Base-by-base conservation (phyloP, 2,888 invertebrate species). In the Oligia latruncula region DNA sequence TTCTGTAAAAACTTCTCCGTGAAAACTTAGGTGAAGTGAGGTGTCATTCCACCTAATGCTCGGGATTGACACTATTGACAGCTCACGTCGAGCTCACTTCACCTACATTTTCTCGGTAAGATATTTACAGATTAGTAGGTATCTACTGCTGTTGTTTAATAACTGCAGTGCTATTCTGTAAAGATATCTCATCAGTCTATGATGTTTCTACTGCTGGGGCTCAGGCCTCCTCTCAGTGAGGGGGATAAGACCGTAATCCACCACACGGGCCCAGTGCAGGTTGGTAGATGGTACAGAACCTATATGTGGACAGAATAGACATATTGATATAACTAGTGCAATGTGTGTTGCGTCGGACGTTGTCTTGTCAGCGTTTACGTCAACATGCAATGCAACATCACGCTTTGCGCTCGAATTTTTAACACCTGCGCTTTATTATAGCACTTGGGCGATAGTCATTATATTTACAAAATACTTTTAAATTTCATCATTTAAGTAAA, bases 371-470 rank as follows among this genome's bases (percentile, higher is more conserved):
- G 40, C 58, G 20, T 58, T 78, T 58, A 40, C 17, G 40, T 35
- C 65, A n/a, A 77, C 55, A 46, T 49, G 65, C n/a, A 66, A 58
- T 49, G 77, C 15, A 66, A 78, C 4, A 66, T 65, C 35, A 64
- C 46, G 23, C 35, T 65, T 55, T 3, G 13, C 13, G 29, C 23
- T 29, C 23, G 23, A 4, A 29, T 77, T 35, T 64, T 55, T 5
- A 35, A 17, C 20, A 46, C 20, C 20, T 55, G 49, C n/a, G 40
- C 15, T 20, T 43, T 8, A 67, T 46, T 46, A n/a, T 68, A 68
- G 46, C 46, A 23, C 58, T 58, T 4, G 23, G 0, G 58, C 23
- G 9, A 58, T n/a, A 58, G 58, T n/a, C 23, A 58, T 58, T 58
- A 23, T 11, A 58, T 9, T 58, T 40, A 15, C 6, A 23, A n/a